These are phyloP conservation scores for Phycodurus eques DNA, from an alignment of 2,113 vertebrate genomes.

Conservation along the genomic window DNA sequence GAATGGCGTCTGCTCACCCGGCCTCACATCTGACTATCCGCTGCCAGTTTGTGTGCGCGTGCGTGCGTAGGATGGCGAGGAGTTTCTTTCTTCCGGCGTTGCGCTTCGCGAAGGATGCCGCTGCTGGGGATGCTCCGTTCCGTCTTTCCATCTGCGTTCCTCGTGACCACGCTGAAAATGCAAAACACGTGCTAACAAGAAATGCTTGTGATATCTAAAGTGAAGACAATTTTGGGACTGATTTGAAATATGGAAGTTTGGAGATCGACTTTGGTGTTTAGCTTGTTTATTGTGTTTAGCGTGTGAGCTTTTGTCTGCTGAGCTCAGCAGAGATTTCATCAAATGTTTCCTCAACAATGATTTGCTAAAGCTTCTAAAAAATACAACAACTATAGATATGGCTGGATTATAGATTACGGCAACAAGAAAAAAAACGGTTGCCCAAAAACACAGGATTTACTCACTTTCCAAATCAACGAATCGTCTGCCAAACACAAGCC, in stretches of 20 bases:
- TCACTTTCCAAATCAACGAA: background rate
- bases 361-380: constrained; percentile 2
- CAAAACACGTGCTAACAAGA: no score
- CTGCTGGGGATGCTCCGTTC: no score
- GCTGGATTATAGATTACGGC: background rate
- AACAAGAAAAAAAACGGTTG: background rate
- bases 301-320: background rate
- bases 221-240: no score
- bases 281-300: background rate
- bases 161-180: no score
- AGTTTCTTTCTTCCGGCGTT: no score
- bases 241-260: background rate
- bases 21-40: constrained; percentile 47
- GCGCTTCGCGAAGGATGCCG: no score
- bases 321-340: background rate
- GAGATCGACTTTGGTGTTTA: background rate
- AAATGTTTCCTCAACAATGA: constrained; percentile 1
- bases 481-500: background rate
- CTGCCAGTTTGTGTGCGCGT: constrained; percentile 16
- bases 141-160: no score
- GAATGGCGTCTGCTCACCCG: constrained; percentile 45
- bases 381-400: background rate
- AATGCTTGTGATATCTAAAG: no score
- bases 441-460: background rate
- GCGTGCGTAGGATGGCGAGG: background rate